Base-by-base conservation (phyloP, 1,140 invertebrate species). In the Camponotus floridanus region DNA sequence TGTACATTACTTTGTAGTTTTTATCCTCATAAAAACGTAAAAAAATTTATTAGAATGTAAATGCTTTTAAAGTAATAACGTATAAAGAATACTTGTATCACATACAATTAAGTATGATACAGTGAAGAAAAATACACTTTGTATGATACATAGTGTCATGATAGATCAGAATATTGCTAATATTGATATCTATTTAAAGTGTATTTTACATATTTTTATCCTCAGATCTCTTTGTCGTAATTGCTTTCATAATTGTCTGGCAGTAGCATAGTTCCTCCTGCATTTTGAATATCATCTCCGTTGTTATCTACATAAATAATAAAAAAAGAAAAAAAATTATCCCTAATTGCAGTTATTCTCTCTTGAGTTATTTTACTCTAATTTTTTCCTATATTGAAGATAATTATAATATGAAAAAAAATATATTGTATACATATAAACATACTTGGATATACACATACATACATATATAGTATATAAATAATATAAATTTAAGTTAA, bases 221-320 rank as follows among this genome's bases (percentile, higher is more conserved):
- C n/a, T n/a, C 15, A 55, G 48, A 11, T 65, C 78, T 85, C 18
- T 78, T 57, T 65, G 83, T 65, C 7, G 21, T 9, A 57, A n/a
- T n/a, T n/a, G n/a, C n/a, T n/a, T n/a, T n/a, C 83, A 31, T 76
- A 48, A 84, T 85, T 76, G 2, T 79, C 68, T 74, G 68, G 68
- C 48, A 74, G 31, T 83, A 74, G 39, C 55, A 73, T 39, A 61
- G 55, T 61, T 39, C 36, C 79, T 15, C 74, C 79, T 62, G 55
- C 74, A 26, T 13, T 74, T 55, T 83, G 79, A 73, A 62, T 26
- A 7, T 83, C 79, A 74, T 83, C 68, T 48, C 18, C 79, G 36
- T 83, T 80, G 76, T 80, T 74, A 83, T 74, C 79, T 83, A 83
- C 5, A 48, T 48, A 83, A 61, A 62, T 57, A 8, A 81, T 61